Evolutionary conservation across 1,140 invertebrate genomes (phyloP), one percentile per base, ranked within the genome.

Genomic region (Hyles vespertilio): DNA sequence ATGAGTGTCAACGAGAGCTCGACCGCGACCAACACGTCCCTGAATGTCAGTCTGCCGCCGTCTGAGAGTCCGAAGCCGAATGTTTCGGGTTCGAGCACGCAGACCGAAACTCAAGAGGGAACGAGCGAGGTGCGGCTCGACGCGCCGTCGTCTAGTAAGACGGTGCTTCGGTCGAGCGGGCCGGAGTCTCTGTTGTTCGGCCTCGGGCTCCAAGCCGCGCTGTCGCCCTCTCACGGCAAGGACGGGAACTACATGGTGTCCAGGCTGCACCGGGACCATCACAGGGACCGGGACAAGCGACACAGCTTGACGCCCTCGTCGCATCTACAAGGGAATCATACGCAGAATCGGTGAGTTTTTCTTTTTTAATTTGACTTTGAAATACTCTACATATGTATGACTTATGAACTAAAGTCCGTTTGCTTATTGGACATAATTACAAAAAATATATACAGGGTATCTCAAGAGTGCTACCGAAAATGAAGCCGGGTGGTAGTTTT

Each of bases 221-320:
- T 88, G 60, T 88, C 85, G 5, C 85, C 83, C 0, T 79, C 77
- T 9, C 85, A 84, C 61, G 69, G 60, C 8, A 81, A 84, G 40
- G 83, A 86, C 10, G 75, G 71, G 11, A 73, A 74, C 40, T 83
- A 81, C 34, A 72, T 77, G 74, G 67, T 67, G 51, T 56, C 72
- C 5, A 74, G 81, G 76, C 91, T 91, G 5, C 75, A 77, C 46
- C 74, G 76, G 47, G 81, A 87, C 9, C 91, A 77, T 69, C 91
- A 92, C 70, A 91, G 75, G 59, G 79, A 81, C 8, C 56, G 90
- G 52, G 90, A 92, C 46, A 94, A 94, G 73, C 89, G 93, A 34
- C 93, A 94, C 65, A 94, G 93, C 84, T 91, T 94, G 69, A 94
- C 92, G 5, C 92, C 92, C 2, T 84, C 92, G 2, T 89, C 92